phyloP scores from a whole-genome alignment of 2,888 invertebrate genomes.

The Ctena decussata region DNA sequence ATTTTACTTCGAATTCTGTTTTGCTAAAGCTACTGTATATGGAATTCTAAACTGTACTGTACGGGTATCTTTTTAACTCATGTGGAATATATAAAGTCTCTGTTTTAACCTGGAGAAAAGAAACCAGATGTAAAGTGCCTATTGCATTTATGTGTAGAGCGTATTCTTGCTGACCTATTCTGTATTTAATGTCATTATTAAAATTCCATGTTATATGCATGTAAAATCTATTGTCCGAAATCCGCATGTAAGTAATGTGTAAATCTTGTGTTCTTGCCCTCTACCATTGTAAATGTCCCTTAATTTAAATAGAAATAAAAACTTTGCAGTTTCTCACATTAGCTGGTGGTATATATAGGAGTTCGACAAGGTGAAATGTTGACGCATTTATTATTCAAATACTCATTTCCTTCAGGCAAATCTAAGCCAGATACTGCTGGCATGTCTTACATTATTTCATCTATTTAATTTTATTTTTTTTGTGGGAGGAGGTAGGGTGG shows the following conservation, averaged over 20 bases:
- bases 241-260: not conserved
- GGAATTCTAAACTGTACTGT: not conserved
- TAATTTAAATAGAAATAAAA: not conserved
- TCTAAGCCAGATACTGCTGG: not conserved
- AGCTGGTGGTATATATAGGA: not conserved
- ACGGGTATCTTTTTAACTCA: not conserved
- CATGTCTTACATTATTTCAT: not conserved
- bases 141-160: not conserved
- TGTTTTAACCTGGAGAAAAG: not conserved
- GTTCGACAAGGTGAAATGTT: not conserved
- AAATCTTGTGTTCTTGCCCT: not conserved
- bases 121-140: not conserved
- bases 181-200: not conserved
- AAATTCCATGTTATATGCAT: not conserved
- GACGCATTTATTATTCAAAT: not conserved
- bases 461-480: not conserved
- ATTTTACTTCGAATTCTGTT: not conserved
- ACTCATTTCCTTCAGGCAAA: not conserved
- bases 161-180: not conserved
- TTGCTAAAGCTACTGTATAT: not conserved
- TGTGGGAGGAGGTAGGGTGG: no score
- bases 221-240: not conserved
- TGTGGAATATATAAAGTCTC: not conserved
- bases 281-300: not conserved
- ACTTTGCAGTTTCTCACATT: not conserved